These are phyloP conservation scores for Oncorhynchus gorbuscha DNA, from an alignment of 2,113 vertebrate species.

Conservation along the genomic window DNA sequence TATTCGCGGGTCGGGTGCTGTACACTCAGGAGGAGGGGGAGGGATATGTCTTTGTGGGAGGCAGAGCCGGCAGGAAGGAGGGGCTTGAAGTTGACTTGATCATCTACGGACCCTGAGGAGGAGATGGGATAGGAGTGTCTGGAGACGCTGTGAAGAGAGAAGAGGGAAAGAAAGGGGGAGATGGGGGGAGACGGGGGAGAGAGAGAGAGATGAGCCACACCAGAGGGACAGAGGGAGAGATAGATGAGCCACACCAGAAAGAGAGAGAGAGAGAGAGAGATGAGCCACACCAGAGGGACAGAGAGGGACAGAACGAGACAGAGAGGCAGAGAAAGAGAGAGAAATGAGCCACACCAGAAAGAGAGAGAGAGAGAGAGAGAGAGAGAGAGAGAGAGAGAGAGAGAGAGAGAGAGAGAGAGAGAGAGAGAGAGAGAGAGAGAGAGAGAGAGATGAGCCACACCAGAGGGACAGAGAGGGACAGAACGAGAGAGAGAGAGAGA, in stretches of 20 bases:
- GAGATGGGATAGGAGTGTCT: constrained; percentile 95
- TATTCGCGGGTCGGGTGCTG: background rate
- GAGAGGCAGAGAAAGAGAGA: background rate
- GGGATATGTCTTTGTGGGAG: constrained; percentile 80
- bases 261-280: no score
- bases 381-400: no score
- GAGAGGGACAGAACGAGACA: background rate
- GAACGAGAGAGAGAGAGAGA: no score
- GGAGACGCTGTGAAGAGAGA: constrained; percentile 80
- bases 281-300: no score
- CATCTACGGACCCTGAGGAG: constrained; percentile 85
- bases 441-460: no score
- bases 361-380: no score
- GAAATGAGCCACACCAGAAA: no score
- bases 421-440: no score
- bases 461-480: no score
- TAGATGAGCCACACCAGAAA: background rate
- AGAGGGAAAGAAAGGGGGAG: no score
- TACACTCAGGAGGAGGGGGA: constrained; percentile 50
- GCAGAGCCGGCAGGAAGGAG: constrained; percentile 79
- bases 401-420: no score
- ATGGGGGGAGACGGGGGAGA: no score
- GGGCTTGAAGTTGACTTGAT: constrained; percentile 87
- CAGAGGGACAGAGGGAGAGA: background rate
- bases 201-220: background rate